A percentile compares a stretch with the other conserved stretches of the same genome.
Conservation (phyloP, 2,113 vertebrate species). For the Rattus norvegicus region DNA sequence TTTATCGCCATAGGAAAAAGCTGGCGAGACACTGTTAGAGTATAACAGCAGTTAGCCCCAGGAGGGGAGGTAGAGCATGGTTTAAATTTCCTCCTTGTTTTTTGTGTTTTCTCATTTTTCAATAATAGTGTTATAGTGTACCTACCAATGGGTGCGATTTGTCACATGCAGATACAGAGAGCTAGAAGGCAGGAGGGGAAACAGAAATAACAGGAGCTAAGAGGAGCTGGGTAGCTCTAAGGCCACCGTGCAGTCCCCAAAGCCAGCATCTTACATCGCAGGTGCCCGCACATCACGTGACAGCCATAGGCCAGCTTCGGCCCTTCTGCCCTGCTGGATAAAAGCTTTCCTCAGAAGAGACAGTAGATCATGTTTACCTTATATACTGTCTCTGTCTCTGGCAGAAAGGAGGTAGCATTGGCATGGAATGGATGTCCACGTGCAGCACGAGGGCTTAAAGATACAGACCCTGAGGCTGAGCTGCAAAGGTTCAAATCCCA, state of each 20-base stretch:
- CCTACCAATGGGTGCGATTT: neutral
- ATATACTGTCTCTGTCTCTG: neutral
- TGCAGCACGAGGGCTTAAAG: neutral
- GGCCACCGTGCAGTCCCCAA: neutral
- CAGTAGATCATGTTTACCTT: neutral
- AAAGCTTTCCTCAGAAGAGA: neutral
- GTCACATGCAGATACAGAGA: neutral
- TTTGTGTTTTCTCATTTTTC: conserved; percentile 4
- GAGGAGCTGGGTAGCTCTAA: no score
- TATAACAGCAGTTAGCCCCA: neutral
- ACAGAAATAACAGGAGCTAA: neutral
- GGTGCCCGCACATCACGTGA: accelerated
- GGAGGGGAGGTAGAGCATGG: neutral
- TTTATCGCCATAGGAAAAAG: neutral
- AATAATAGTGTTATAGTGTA: neutral
- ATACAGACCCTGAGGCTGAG: neutral
- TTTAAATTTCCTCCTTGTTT: neutral
- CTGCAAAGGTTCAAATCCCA: neutral
- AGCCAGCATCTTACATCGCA: accelerated
- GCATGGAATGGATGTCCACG: neutral
- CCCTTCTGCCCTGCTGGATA: neutral
- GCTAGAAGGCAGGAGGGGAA: neutral
- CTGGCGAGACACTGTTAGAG: neutral
- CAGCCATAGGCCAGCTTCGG: neutral
- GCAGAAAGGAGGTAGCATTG: neutral